phyloP scores from a whole-genome alignment of 1,140 invertebrate genomes.

The Tetragonula clypearis region DNA sequence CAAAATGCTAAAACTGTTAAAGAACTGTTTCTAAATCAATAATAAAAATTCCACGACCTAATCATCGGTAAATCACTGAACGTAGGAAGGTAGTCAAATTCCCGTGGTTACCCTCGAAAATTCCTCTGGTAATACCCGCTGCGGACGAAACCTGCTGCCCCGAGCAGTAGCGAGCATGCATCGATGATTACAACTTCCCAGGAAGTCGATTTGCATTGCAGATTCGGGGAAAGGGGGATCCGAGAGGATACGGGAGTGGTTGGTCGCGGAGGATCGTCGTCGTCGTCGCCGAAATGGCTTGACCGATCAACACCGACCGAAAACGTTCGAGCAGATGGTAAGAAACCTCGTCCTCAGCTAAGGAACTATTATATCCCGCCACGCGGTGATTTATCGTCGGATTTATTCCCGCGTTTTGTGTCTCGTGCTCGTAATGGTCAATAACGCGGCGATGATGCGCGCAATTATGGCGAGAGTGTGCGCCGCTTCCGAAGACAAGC shows the following conservation, averaged over 20 bases:
- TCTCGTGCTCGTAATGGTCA: conserved; percentile 53
- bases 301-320: not conserved
- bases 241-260: not conserved
- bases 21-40: not conserved
- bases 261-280: not conserved
- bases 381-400: conserved; percentile 53
- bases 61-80: not conserved
- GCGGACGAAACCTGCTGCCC: not conserved
- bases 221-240: not conserved
- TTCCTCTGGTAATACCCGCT: not conserved
- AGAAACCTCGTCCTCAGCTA: not conserved
- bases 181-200: conserved; percentile 23
- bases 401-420: conserved; percentile 35
- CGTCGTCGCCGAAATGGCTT: not conserved
- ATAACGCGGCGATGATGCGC: conserved; percentile 59
- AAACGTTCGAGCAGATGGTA: conserved; percentile 12
- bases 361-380: conserved; percentile 26
- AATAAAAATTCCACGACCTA: not conserved
- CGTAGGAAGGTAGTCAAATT: not conserved
- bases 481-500: conserved; percentile 41
- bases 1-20: not conserved
- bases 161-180: not conserved
- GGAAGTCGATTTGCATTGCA: conserved; percentile 41
- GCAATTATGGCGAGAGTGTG: conserved; percentile 49
- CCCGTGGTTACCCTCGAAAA: not conserved